Conservation (phyloP, 2,113 vertebrate species). For the Istiophorus platypterus region DNA sequence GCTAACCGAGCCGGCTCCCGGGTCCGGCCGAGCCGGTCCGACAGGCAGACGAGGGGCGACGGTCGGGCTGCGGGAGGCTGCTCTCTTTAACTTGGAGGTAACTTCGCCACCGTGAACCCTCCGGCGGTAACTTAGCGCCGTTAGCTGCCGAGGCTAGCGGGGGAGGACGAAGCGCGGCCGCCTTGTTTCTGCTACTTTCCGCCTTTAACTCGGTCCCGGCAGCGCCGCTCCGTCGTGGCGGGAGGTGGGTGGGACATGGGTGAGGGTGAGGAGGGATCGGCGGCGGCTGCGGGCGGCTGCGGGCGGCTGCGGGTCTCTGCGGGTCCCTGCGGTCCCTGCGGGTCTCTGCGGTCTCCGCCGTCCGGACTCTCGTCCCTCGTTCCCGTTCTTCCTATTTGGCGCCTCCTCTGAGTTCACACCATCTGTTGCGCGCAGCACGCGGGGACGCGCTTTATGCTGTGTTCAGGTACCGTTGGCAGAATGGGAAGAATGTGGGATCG, state of each 20-base stretch:
- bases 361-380: too few species aligned
- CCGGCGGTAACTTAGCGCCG: slow-evolving; percentile 26
- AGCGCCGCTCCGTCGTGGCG: background rate
- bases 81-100: background rate
- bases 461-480: background rate
- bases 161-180: background rate
- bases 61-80: too few species aligned
- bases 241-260: slow-evolving; percentile 7
- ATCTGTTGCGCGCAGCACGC: slow-evolving; percentile 51
- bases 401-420: slow-evolving; percentile 46
- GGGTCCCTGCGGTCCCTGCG: too few species aligned
- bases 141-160: slow-evolving; percentile 35
- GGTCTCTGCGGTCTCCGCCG: too few species aligned
- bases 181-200: slow-evolving; percentile 53
- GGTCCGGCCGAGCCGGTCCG: background rate
- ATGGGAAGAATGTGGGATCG: background rate
- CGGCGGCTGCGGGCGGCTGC: too few species aligned
- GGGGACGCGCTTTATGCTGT: slow-evolving; percentile 46
- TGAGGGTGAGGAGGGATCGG: too few species aligned
- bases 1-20: background rate
- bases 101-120: slow-evolving; percentile 7
- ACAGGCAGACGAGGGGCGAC: too few species aligned
- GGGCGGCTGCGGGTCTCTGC: too few species aligned
- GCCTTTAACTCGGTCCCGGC: slow-evolving; percentile 1
- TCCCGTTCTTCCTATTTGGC: slow-evolving; percentile 80